These are phyloP conservation scores for Aethina tumida DNA, from an alignment of 1,140 invertebrate species.

Conservation along the genomic window DNA sequence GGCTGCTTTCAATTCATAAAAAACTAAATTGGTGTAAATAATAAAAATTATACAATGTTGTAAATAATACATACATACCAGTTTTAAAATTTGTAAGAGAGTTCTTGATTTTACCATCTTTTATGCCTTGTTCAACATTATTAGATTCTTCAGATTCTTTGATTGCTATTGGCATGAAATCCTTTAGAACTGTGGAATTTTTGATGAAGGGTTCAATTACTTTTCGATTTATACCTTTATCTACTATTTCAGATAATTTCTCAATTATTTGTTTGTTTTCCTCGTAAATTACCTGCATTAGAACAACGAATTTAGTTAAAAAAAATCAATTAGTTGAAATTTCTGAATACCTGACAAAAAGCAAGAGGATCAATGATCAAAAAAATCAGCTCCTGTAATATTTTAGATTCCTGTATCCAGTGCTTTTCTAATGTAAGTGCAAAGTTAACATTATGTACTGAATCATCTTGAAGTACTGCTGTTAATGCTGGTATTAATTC, in stretches of 20 bases:
- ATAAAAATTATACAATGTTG: neutral
- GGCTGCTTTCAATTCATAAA: conserved; percentile 19
- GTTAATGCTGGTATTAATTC: conserved; percentile 50
- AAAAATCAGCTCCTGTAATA: conserved; percentile 46
- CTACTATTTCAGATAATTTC: conserved; percentile 13
- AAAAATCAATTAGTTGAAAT: conserved; percentile 4
- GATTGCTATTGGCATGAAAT: conserved; percentile 14
- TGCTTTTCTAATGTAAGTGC: conserved; percentile 42
- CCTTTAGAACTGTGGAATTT: conserved; percentile 13
- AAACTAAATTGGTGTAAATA: conserved; percentile 14
- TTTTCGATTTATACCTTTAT: conserved; percentile 4
- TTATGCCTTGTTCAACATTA: conserved; percentile 10
- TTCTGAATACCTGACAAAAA: conserved; percentile 46
- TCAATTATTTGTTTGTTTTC: conserved; percentile 16
- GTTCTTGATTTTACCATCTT: conserved; percentile 10
- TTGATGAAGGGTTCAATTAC: conserved; percentile 10
- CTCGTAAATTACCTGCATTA: conserved; percentile 22
- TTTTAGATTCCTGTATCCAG: conserved; percentile 48
- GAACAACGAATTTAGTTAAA: neutral
- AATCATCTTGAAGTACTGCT: conserved; percentile 37
- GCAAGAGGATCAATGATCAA: conserved; percentile 54
- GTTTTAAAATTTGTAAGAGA: conserved; percentile 14
- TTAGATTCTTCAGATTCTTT: conserved; percentile 7
- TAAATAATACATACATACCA: conserved; percentile 2
- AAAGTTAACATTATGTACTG: conserved; percentile 34